Evolutionary conservation across 2,113 vertebrate genomes (phyloP), one percentile per base, ranked within the genome.

Genomic region (Sinocyclocheilus anophthalmus): DNA sequence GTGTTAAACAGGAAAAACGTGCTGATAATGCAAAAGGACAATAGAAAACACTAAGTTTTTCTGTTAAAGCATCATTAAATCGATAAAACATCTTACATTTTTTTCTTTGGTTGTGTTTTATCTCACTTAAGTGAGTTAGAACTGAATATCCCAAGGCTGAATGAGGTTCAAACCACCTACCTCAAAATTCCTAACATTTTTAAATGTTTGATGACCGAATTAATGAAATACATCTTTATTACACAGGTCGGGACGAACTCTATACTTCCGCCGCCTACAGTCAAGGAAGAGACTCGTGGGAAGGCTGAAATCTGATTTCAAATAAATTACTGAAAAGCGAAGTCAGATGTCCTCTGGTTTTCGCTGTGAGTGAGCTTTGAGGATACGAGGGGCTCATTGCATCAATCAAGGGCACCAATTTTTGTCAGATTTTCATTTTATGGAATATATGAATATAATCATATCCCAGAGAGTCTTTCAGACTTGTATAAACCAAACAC

Each of bases 391-490:
- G 37, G 45, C 73, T 50, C 73, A 76, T 48, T 50, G 45, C 73
- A 16, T 76, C 73, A 48, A 76, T 76, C 45, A 76, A 76, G n/a
- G 14, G 11, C 45, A 50, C 3, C 6, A 76, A 14, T n/a, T 76
- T 48, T 76, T 76, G 73, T 26, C 73, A 26, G 37, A 76, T 76
- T 76, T 50, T 76, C 42, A 76, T 53, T 76, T 76, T 26, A 50
- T 45, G 12, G 73, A 76, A 50, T 79, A 45, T 63, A 80, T 6
- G 73, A 76, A 50, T 79, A 45, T 63, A 63, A 61, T 80, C 33
- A 42, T 42, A 11, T 63, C 45, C 16, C 61, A 30, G 39, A 65
- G 33, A 26, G 39, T 24, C 11, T 67, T 65, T 45, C 79, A 26
- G n/a, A 67, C 39, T 67, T 10, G 70, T 45, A 76, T 76, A 76